Evolutionary conservation across 2,797 vertebrate genomes (phyloP).

Genomic region (Tragelaphus eurycerus): DNA sequence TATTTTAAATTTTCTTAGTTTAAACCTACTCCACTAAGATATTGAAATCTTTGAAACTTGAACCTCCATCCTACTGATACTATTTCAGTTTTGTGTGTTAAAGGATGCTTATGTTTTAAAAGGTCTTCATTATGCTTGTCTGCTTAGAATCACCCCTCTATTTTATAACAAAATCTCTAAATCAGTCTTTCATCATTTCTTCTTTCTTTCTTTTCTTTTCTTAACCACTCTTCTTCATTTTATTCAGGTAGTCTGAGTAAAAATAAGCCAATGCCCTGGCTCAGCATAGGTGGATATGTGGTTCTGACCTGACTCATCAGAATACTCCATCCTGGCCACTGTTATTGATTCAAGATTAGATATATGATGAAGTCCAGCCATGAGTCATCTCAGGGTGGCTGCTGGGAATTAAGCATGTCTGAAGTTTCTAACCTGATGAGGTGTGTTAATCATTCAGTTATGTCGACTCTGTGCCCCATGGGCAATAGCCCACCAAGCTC

Average conservation of each 20-base stretch:
- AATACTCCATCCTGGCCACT: not conserved
- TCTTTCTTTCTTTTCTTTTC: not conserved
- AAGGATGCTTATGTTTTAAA: not conserved
- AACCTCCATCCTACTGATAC: not conserved
- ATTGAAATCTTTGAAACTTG: not conserved
- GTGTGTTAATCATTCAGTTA: not conserved
- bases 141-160: not conserved
- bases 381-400: not conserved
- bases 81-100: not conserved
- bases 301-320: not conserved
- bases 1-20: not conserved
- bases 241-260: not conserved
- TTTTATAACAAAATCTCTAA: not conserved
- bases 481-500: not conserved
- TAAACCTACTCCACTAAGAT: not conserved
- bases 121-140: not conserved
- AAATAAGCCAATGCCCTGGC: not conserved
- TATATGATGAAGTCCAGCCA: not conserved
- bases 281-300: not conserved
- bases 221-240: not conserved
- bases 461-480: not conserved
- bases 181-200: not conserved
- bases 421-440: not conserved
- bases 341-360: not conserved
- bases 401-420: not conserved